Conservation (phyloP, 2,888 invertebrate genomes). For the Ditula angustiorana region DNA sequence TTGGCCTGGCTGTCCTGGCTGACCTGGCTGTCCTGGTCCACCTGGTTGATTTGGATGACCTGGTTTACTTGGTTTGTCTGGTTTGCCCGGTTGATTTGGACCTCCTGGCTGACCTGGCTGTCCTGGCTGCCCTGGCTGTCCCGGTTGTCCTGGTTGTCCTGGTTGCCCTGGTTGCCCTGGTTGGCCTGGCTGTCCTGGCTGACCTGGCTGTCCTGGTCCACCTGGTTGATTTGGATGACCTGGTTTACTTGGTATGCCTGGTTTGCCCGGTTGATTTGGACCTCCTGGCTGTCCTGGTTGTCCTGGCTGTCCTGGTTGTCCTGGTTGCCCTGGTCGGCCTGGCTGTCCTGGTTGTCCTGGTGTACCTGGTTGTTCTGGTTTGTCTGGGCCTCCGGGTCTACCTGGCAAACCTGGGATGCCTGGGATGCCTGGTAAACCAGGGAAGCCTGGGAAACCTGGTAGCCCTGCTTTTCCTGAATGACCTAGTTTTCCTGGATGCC, state of each 20-base stretch:
- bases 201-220: background rate
- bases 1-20: background rate
- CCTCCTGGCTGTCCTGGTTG: background rate
- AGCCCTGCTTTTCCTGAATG: background rate
- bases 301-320: background rate
- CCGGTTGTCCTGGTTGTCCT: background rate
- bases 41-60: background rate
- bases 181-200: background rate
- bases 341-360: background rate
- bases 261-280: background rate
- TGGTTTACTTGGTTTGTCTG: background rate
- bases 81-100: background rate
- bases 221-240: background rate
- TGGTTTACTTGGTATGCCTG: background rate
- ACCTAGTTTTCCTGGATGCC: background rate
- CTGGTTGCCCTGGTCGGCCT: background rate
- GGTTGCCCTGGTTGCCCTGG: background rate
- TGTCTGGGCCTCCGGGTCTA: background rate
- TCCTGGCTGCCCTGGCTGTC: background rate
- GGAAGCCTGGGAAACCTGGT: background rate
- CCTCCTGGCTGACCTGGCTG: background rate
- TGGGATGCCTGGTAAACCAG: background rate
- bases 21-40: background rate
- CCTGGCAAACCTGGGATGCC: background rate
- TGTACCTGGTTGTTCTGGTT: background rate